Percentiles rank a stretch among this genome's conserved stretches.
Evolutionary conservation across 1,140 invertebrate species (phyloP).

Genomic region (Brachionus paranguensis): DNA sequence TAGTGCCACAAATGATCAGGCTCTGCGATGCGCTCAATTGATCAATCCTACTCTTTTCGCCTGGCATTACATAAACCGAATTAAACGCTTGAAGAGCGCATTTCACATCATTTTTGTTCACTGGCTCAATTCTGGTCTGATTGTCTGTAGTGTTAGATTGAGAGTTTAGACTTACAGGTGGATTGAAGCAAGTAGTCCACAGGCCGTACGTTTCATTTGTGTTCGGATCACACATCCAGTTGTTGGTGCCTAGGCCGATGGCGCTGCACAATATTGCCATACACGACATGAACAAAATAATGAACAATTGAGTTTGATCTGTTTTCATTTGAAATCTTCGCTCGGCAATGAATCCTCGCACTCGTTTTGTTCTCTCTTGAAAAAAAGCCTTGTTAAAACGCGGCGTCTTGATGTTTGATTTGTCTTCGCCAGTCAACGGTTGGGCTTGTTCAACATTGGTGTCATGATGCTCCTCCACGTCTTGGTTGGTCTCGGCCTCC

Average conservation of each 20-base stretch:
- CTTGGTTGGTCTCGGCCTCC: background rate
- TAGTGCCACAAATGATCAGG: background rate
- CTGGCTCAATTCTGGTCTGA: background rate
- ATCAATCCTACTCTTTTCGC: background rate
- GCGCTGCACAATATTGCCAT: background rate
- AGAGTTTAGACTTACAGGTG: background rate
- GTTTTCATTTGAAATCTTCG: background rate
- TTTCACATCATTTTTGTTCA: background rate
- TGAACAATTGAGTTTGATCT: background rate
- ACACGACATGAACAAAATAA: slow-evolving; percentile 11
- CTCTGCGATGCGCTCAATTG: slow-evolving; percentile 7
- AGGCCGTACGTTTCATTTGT: background rate
- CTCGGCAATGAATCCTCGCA: background rate
- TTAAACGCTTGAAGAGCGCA: background rate
- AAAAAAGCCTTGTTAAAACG: background rate
- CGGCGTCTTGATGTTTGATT: background rate
- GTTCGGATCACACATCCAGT: slow-evolving; percentile 31
- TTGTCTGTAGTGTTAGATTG: background rate
- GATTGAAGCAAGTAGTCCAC: slow-evolving; percentile 17
- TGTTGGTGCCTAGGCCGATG: background rate
- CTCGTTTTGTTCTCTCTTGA: background rate
- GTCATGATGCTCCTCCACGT: background rate
- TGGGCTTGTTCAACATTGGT: slow-evolving; percentile 10
- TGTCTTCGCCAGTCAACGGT: slow-evolving; percentile 3
- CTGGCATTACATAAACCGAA: background rate